These are phyloP conservation scores for Meta bourneti DNA, from an alignment of 2,888 invertebrate species.

Conservation along the genomic window DNA sequence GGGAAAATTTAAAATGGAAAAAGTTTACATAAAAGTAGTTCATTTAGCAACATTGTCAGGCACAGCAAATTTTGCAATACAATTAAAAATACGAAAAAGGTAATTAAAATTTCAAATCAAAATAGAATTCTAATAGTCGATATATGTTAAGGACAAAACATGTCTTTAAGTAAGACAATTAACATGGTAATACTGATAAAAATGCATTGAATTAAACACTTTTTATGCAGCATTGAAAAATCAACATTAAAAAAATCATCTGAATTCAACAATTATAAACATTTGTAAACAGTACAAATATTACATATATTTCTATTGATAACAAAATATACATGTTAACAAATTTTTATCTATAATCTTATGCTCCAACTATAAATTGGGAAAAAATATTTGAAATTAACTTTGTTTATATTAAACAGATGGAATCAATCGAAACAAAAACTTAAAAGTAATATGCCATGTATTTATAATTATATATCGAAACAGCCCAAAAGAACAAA, in stretches of 20 bases:
- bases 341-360: background rate
- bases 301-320: background rate
- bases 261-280: background rate
- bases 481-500: conserved; percentile 63
- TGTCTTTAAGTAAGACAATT: background rate
- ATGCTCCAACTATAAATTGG: background rate
- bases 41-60: background rate
- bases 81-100: too few species aligned
- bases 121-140: too few species aligned
- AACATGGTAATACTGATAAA: background rate
- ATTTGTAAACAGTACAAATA: background rate
- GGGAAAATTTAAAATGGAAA: background rate
- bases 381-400: too few species aligned
- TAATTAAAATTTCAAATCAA: too few species aligned
- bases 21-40: background rate
- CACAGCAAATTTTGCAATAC: background rate
- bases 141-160: background rate
- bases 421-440: too few species aligned
- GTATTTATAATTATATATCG: background rate
- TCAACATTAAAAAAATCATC: background rate
- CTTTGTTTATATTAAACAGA: too few species aligned
- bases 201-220: background rate
- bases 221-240: background rate
- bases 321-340: background rate
- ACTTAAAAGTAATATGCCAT: background rate